Percentiles rank a stretch among this genome's conserved stretches.
Conservation (phyloP, 1,140 invertebrate genomes). For the Nasonia vitripennis region DNA sequence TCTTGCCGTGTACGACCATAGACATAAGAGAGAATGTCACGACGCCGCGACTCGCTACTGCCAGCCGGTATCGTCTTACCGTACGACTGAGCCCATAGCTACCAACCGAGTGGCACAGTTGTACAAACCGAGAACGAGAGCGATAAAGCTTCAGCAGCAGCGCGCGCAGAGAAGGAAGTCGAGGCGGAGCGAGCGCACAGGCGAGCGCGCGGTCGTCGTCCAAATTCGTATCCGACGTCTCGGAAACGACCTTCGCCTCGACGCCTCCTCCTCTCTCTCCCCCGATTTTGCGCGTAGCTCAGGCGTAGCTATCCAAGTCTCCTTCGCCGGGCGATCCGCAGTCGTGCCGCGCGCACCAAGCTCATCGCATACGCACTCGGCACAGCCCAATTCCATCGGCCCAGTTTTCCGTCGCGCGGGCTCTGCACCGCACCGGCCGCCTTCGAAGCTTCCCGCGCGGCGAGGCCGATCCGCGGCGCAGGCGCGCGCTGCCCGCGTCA, state of each 20-base stretch:
- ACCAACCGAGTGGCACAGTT: too few relatives aligned
- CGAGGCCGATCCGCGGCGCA: too few relatives aligned
- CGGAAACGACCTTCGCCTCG: constrained; percentile 27
- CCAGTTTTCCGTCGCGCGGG: background rate
- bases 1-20: too few relatives aligned
- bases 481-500: constrained; percentile 1
- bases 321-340: constrained; percentile 13
- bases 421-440: background rate
- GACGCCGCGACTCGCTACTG: constrained; percentile 6
- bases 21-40: constrained; percentile 41
- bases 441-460: constrained; percentile 43
- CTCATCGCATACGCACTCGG: constrained; percentile 27
- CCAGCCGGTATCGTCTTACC: constrained; percentile 28
- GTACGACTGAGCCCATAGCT: background rate
- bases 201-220: too few relatives aligned
- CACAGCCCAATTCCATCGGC: background rate
- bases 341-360: constrained; percentile 51
- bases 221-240: constrained; percentile 41
- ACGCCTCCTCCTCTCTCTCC: background rate
- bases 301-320: background rate
- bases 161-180: too few relatives aligned
- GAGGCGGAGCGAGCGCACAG: too few relatives aligned
- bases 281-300: background rate
- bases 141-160: too few relatives aligned
- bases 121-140: too few relatives aligned